A percentile compares a stretch with the other conserved stretches of the same genome.
phyloP scores from a whole-genome alignment of 2,113 vertebrate genomes.

The Felis chaus region DNA sequence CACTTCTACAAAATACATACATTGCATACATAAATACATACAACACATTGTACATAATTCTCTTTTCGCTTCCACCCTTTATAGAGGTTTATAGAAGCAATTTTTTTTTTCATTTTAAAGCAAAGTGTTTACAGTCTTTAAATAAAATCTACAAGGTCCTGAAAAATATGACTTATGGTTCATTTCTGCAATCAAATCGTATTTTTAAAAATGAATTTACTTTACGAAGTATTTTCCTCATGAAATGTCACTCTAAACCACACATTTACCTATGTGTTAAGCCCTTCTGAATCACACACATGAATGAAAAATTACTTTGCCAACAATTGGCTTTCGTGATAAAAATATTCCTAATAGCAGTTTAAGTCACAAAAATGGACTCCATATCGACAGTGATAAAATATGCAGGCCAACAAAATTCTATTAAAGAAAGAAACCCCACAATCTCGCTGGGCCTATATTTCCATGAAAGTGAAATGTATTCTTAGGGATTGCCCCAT shows the following conservation, averaged over 20 bases:
- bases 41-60: neutral
- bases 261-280: slow-evolving; percentile 30
- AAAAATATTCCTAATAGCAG: slow-evolving; percentile 16
- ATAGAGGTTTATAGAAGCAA: neutral
- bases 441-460: neutral
- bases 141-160: neutral
- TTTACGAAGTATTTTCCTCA: neutral
- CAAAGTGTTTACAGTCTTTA: neutral
- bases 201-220: neutral
- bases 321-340: neutral
- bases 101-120: slow-evolving; percentile 13
- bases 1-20: neutral
- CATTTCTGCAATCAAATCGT: neutral
- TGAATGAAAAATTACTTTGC: slow-evolving; percentile 7
- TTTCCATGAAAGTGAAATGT: neutral
- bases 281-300: neutral
- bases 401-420: neutral
- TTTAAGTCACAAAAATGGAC: neutral
- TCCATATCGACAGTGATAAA: neutral
- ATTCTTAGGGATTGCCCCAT: neutral
- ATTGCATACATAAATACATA: neutral
- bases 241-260: neutral
- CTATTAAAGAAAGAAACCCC: neutral
- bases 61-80: neutral
- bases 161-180: neutral